Percentiles rank a stretch among this genome's conserved stretches.
Evolutionary conservation across 1,140 invertebrate genomes (phyloP).

Genomic region (Centruroides sculpturatus): DNA sequence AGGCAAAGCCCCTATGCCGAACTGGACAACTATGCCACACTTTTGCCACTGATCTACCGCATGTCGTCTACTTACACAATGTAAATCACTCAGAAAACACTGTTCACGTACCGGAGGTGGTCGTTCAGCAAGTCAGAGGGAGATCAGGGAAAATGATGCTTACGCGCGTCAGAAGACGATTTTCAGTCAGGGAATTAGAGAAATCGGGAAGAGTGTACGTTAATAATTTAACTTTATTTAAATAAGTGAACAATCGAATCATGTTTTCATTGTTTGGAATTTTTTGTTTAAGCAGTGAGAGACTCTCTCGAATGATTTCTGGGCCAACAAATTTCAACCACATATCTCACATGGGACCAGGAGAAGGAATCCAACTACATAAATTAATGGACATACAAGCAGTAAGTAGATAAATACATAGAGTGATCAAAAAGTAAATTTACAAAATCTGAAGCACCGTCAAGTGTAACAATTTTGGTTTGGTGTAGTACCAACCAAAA

Average conservation of each 20-base stretch:
- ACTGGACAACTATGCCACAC: slow-evolving; percentile 14
- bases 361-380: slow-evolving; percentile 57
- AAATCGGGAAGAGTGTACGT: slow-evolving; percentile 12
- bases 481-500: too few species aligned
- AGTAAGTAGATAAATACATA: slow-evolving; percentile 2
- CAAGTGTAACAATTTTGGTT: too few species aligned
- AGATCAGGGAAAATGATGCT: slow-evolving; percentile 12
- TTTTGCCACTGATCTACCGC: slow-evolving; percentile 47
- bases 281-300: slow-evolving; percentile 38
- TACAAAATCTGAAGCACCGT: too few species aligned
- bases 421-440: too few species aligned
- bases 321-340: slow-evolving; percentile 98
- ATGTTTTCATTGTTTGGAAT: slow-evolving; percentile 26
- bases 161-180: slow-evolving; percentile 10
- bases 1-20: slow-evolving; percentile 19
- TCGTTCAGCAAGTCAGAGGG: slow-evolving; percentile 8
- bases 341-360: slow-evolving; percentile 95
- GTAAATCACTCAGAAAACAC: slow-evolving; percentile 53
- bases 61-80: slow-evolving; percentile 74
- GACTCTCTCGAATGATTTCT: slow-evolving; percentile 87
- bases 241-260: too few species aligned
- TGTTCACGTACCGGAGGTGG: slow-evolving; percentile 15
- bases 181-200: slow-evolving; percentile 11
- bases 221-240: too few species aligned
- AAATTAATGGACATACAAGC: slow-evolving; percentile 81